Base-by-base conservation (phyloP, 2,797 vertebrate species). In the Xyrichtys novacula region DNA sequence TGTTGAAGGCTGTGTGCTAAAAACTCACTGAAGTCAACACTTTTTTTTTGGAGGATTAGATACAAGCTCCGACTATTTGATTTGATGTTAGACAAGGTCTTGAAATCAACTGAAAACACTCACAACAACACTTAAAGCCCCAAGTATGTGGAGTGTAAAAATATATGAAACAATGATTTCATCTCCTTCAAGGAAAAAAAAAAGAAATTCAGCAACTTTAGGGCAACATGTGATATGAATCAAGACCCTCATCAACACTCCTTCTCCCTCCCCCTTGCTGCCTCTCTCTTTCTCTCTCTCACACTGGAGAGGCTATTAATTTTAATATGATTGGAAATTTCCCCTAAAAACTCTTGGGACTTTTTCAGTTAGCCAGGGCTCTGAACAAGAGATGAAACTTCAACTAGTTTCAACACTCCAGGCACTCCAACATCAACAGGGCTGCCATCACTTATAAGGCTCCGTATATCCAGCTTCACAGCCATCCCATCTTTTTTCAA, bases 371-470 rank as follows among this genome's bases (percentile, higher is more conserved):
- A 54, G 70, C 61, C 50, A 2, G 1, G 46, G 10, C 69, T 34
- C 49, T 2, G 38, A 79, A 79, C 61, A 77, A 77, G 75, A 81
- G 69, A 71, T 62, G 77, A 61, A 72, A 74, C 78, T 60, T 69
- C 73, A 77, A 74, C 74, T 78, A 53, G 56, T 78, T 83, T 69
- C 63, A 58, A 50, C 54, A 70, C 74, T 78, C 29, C 28, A 61
- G 55, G 63, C 75, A 34, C 36, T 68, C 16, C 3, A 74, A 62
- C 55, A 66, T 76, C 81, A 63, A 54, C 61, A 26, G 44, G 4
- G 9, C 52, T 71, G 74, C 78, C 69, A 66, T 47, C 34, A 8
- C 52, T 72, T 65, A 68, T 71, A 53, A 73, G 48, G 42, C 50
- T 39, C 0, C 3, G 50, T 60, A 44, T 9, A 44, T 71, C 59